Base-by-base conservation (phyloP, 1,140 invertebrate species). In the Listronotus bonariensis region DNA sequence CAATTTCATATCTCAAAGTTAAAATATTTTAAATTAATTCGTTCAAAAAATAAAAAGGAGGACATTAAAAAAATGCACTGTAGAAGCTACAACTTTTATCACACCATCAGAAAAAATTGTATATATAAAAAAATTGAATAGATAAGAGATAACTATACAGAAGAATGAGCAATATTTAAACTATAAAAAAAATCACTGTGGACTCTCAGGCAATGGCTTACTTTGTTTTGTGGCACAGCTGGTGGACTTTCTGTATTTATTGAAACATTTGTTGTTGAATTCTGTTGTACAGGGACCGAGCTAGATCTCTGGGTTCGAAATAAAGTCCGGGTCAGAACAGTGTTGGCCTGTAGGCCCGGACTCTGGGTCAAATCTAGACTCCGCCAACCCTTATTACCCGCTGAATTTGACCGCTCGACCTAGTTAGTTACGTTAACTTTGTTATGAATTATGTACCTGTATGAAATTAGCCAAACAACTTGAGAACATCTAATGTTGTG, bases 231-330 rank as follows among this genome's bases (percentile, higher is more conserved):
- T 63, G 68, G 62, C 58, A 69, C 70, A 49, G 68, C 42, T 43
- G 55, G 55, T 18, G 41, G 45, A n/a, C 32, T 17, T 51, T 72
- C 70, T 58, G 49, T 70, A 59, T 70, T 61, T 41, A 40, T 73
- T 72, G 67, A 60, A 61, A 55, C 61, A 62, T 70, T 71, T 56
- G 66, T 55, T 60, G 70, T 53, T 57, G 68, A 70, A 51, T 76
- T 77, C 53, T 82, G 82, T 46, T 84, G 84, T 11, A 84, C 83
- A 18, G 86, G 86, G 79, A 87, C 84, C 11, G 85, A 87, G 64
- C 82, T 85, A 70, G 85, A 86, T 34, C 86, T 78, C 62, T 84
- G 83, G 36, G 85, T 85, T 67, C 81, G 83, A 72, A 85, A 84
- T 54, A 83, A 77, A 55, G 85, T 82, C 63, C 83, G 76, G 41